Conservation (phyloP, 2,888 invertebrate genomes). For the Hedychridium roseum region DNA sequence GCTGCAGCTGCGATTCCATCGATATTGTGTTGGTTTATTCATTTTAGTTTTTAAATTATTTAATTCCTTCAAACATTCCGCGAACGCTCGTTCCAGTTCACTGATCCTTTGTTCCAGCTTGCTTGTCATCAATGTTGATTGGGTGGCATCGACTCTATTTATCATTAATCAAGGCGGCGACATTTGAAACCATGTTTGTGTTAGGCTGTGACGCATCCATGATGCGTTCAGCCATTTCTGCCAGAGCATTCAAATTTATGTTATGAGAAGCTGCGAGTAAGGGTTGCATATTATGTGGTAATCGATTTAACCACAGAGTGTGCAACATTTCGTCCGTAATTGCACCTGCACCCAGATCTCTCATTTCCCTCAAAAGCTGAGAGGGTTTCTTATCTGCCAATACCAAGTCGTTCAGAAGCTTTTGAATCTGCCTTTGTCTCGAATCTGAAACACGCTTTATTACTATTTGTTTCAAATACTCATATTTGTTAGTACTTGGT, state of each 20-base stretch:
- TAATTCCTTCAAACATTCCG: background rate
- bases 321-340: slow-evolving; percentile 3
- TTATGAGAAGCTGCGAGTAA: background rate
- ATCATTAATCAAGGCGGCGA: background rate
- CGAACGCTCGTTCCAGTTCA: background rate
- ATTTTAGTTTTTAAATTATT: background rate
- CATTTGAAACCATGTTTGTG: too few species aligned
- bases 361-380: slow-evolving; percentile 13
- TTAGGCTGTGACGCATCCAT: slow-evolving; percentile 2
- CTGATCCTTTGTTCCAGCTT: background rate
- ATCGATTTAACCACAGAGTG: background rate
- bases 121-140: background rate
- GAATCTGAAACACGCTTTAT: slow-evolving; percentile 11
- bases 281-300: background rate
- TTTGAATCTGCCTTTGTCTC: background rate
- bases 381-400: slow-evolving; percentile 8
- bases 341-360: background rate
- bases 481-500: slow-evolving; percentile 9
- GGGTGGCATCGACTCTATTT: background rate
- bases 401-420: slow-evolving; percentile 3
- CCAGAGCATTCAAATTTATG: slow-evolving; percentile 2
- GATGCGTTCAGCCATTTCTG: slow-evolving; percentile 6
- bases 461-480: slow-evolving; percentile 6
- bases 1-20: too few species aligned
- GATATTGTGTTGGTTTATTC: too few species aligned